Evolutionary conservation across 2,797 vertebrate genomes (phyloP), one percentile per base, ranked within the genome.

Genomic region (Characodon lateralis): DNA sequence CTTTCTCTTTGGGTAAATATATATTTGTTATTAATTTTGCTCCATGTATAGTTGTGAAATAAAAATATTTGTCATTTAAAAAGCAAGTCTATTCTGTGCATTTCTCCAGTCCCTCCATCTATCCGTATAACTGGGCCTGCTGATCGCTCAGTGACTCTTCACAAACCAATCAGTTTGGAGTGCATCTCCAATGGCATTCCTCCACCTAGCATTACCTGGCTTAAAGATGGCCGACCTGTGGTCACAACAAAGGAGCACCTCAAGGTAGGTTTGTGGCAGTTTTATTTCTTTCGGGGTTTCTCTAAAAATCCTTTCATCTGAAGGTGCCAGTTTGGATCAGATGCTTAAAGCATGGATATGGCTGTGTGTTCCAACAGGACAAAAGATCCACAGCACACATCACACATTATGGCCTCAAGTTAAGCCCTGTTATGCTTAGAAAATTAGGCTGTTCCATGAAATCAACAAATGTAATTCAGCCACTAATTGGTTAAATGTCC

Each of bases 121-220:
- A 98, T 99, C 87, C 97, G 96, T 73, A 93, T 95, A 2, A 78
- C 94, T 3, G 96, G 96, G 3, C 89, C 94, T 78, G 82, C 95
- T 0, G 97, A 98, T 78, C 95, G 94, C 75, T 93, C 96, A 0
- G 97, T 99, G 78, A 94, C 98, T 78, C 95, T 98, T 9, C 85
- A 97, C 72, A 96, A 96, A 84, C 58, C 96, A 12, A 73, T 96
- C 73, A 96, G 87, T 0, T 87, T 99, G 74, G 97, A 98, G 87
- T 99, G 98, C 73, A 88, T 97, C 79, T 96, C 97, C 77, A 97
- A 89, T 56, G 98, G 98, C 46, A 94, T 97, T 85, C 98, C 98
- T n/a, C 91, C 92, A 76, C 97, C 98, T 48, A 95, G 95, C 78
- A 96, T 99, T 53, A 99, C 97, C 0, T 99, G 98, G 98, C 92